Base-by-base conservation (phyloP, 2,797 vertebrate genomes). In the Scolopax bukidnonensis region DNA sequence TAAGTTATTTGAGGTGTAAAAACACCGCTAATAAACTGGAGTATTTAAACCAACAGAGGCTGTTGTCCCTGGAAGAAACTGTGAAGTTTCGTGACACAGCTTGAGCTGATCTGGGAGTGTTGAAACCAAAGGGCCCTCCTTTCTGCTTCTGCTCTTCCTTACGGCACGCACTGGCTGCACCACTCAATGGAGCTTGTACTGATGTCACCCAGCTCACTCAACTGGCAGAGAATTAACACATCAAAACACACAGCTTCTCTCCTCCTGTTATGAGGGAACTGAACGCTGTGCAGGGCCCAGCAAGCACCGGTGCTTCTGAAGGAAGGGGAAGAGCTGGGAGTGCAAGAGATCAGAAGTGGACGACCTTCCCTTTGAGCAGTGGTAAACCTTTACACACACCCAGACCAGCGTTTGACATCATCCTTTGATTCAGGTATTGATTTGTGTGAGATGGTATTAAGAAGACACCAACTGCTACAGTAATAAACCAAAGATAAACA, bases 81-180 rank as follows among this genome's bases (percentile, higher is more conserved):
- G 6, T 57, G 30, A 16, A 51, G 20, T n/a, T 80, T 75, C 2
- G 4, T 4, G 27, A 47, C 59, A 73, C 16, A 63, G 27, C 16
- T 19, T 38, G n/a, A 59, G 18, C 2, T 67, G 47, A 61, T 33
- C 28, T 27, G 36, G 33, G 18, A 50, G 20, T 47, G 41, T 2
- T 82, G 84, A 79, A 84, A 91, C 8, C 30, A 87, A 11, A 56
- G 17, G 4, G 41, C 18, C 3, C 14, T 60, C 32, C 24, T 51
- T 56, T 50, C 27, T 5, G 1, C 38, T 68, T 63, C 68, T 2
- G 1, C 43, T 24, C 61, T 19, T 74, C 43, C 10, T 83, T 24
- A 53, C 0, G 1, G 40, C 8, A 7, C 6, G 8, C 23, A 16
- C 43, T 30, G 25, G 21, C 45, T 57, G 41, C 10, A 53, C 41